Base-by-base conservation (phyloP, 2,888 invertebrate species). In the Polymixis lichenea region DNA sequence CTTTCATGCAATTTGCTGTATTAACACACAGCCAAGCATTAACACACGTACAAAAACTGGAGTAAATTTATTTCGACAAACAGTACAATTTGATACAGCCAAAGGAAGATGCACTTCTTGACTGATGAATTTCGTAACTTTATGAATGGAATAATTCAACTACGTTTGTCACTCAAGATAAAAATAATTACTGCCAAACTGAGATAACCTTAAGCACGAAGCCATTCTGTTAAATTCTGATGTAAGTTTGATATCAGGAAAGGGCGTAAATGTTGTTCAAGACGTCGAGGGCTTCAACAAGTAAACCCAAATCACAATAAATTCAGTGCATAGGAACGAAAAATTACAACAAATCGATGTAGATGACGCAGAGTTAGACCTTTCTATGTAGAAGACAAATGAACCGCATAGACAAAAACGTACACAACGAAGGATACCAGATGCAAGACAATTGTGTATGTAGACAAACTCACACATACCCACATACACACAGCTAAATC, bases 401-500 rank as follows among this genome's bases (percentile, higher is more conserved):
- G 71, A 76, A 75, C 60, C 46, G 75, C 72, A 66, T 75, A 80
- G 77, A 72, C 84, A 64, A 85, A 75, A 80, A 75, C 76, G 72
- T 66, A 72, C 70, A 81, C 75, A 85, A 78, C 70, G 83, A 77
- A 81, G 87, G 80, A 83, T 84, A 72, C 85, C 86, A 86, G 89
- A 90, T 91, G 91, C 88, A 92, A 93, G 92, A 92, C 91, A 92
- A 93, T 92, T 89, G 91, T 88, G 88, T 91, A 91, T 90, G 90
- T 91, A 91, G 90, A 90, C 90, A 91, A 90, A 91, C 91, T 92
- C 91, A 91, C 91, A 92, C 92, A 92, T 92, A 93, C 91, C 92
- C 90, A 93, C 94, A 94, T 93, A 93, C 94, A 93, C 92, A 95
- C 93, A 94, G 94, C 95, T 95, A 96, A 96, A 96, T 96, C 96